A percentile compares a stretch with the other conserved stretches of the same genome.
These are phyloP conservation scores for Tamandua tetradactyla DNA, from an alignment of 2,797 vertebrate species.

Conservation along the genomic window DNA sequence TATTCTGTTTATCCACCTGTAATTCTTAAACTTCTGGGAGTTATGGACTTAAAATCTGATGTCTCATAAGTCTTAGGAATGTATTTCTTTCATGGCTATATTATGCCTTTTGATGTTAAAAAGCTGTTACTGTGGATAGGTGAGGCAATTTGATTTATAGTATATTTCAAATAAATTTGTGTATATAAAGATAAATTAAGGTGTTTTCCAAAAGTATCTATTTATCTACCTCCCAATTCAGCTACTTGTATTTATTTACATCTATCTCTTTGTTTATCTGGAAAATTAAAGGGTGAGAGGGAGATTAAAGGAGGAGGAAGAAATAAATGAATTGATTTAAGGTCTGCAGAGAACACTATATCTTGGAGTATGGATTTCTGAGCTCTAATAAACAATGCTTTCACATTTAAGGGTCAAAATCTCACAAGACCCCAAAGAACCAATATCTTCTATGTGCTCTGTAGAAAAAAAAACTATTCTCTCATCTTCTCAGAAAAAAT, in stretches of 20 bases:
- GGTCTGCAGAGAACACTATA: background rate
- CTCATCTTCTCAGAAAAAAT: constrained; percentile 13
- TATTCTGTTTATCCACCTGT: background rate
- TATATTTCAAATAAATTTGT: constrained; percentile 16
- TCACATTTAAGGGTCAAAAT: background rate
- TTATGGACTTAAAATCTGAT: background rate
- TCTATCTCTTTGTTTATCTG: background rate
- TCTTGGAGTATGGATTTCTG: background rate
- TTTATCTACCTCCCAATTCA: background rate
- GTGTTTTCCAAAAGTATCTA: background rate
- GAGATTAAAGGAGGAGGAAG: background rate
- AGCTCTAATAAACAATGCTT: background rate
- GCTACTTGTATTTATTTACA: background rate
- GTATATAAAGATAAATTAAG: background rate
- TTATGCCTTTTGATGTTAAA: background rate
- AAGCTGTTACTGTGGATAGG: background rate
- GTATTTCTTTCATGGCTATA: background rate
- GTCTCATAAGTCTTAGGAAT: background rate
- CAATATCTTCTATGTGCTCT: background rate
- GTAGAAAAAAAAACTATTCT: background rate
- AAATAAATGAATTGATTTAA: constrained; percentile 16
- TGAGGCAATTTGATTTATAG: background rate
- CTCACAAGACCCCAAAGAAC: background rate
- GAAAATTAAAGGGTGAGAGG: background rate
- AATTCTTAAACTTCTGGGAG: constrained; percentile 5